These are phyloP conservation scores for Nasua narica DNA, from an alignment of 2,797 vertebrate genomes.

Conservation along the genomic window DNA sequence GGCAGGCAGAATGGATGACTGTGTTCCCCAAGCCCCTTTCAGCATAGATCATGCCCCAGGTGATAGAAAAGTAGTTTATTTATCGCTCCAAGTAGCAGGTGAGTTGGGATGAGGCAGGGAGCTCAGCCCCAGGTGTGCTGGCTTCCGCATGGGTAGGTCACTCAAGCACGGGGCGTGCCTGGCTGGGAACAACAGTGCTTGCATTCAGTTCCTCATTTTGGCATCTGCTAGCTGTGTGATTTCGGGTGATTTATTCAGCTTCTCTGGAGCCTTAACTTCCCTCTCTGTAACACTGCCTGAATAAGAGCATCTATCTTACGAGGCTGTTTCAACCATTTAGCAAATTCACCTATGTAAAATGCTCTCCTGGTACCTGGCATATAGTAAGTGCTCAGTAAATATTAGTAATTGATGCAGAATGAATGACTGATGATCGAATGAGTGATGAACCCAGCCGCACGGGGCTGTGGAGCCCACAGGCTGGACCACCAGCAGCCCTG, in stretches of 20 bases:
- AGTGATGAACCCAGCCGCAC: neutral
- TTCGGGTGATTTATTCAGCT: neutral
- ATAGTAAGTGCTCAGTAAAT: neutral
- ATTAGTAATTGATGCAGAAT: neutral
- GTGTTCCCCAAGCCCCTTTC: neutral
- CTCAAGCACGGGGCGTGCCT: accelerated
- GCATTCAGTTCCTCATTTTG: neutral
- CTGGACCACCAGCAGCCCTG: neutral
- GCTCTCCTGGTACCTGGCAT: neutral
- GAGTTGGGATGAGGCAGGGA: neutral
- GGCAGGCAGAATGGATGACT: neutral
- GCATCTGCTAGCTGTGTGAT: neutral
- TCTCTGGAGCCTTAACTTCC: neutral
- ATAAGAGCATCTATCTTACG: neutral
- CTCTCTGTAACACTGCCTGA: neutral
- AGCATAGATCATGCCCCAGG: accelerated
- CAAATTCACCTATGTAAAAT: neutral
- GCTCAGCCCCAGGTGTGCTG: neutral
- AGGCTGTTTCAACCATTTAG: neutral
- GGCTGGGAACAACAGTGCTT: neutral
- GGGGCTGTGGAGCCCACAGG: neutral
- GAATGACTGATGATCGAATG: neutral
- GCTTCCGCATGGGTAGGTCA: accelerated
- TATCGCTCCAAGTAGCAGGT: neutral
- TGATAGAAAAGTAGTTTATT: neutral